Conservation (phyloP, 2,888 invertebrate species). For the Galerucella pusilla region DNA sequence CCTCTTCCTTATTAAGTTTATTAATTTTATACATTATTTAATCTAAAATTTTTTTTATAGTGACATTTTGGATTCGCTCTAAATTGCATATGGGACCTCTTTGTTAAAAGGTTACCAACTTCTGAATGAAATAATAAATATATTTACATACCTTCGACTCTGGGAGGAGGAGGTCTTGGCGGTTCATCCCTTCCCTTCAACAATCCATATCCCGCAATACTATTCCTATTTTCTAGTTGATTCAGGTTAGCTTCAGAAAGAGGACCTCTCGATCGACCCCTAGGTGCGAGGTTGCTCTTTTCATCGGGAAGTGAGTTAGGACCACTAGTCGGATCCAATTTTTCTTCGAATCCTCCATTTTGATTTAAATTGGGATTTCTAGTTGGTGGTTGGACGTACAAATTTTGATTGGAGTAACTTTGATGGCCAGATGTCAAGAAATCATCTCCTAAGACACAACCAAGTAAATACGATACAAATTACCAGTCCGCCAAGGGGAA, state of each 20-base stretch:
- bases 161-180: constrained; percentile 86
- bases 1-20: too few species aligned
- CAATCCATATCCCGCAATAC: constrained; percentile 61
- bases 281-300: constrained; percentile 77
- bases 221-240: constrained; percentile 70
- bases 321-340: constrained; percentile 54
- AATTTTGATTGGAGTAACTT: constrained; percentile 87
- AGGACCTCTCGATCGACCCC: constrained; percentile 72
- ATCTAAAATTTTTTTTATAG: too few species aligned
- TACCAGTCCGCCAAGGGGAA: too few species aligned
- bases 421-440: constrained; percentile 63
- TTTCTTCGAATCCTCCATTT: constrained; percentile 63
- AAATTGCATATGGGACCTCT: too few species aligned
- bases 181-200: constrained; percentile 75
- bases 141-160: constrained; percentile 75
- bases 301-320: constrained; percentile 67
- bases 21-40: too few species aligned
- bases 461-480: too few species aligned
- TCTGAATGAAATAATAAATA: background rate
- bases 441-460: constrained; percentile 58
- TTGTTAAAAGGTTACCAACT: too few species aligned
- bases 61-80: too few species aligned
- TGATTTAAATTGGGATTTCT: constrained; percentile 65
- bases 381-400: constrained; percentile 92
- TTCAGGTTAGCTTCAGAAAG: constrained; percentile 72